Evolutionary conservation across 2,797 vertebrate species (phyloP).

Genomic region (Pterois miles): DNA sequence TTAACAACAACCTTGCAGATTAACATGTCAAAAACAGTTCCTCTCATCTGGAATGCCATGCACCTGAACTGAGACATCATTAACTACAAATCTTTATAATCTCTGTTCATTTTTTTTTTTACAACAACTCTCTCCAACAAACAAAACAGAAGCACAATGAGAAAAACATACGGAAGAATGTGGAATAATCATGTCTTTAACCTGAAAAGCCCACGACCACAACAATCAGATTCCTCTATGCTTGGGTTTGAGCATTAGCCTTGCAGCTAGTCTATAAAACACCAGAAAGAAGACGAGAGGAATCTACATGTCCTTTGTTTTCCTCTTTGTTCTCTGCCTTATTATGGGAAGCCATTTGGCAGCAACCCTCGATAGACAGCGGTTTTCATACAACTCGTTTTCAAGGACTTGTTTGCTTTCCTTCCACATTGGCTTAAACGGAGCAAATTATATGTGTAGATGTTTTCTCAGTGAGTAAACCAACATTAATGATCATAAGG

Average conservation of each 20-base stretch:
- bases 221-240: slow-evolving; percentile 76
- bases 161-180: slow-evolving; percentile 20
- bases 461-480: slow-evolving; percentile 46
- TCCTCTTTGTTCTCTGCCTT: slow-evolving; percentile 70
- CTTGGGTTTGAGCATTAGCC: slow-evolving; percentile 57
- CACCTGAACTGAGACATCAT: not conserved
- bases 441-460: slow-evolving; percentile 36
- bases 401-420: slow-evolving; percentile 30
- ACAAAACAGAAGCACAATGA: slow-evolving; percentile 19
- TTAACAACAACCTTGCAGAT: not conserved
- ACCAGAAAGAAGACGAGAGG: slow-evolving; percentile 57
- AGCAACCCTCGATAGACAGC: slow-evolving; percentile 28
- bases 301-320: slow-evolving; percentile 67
- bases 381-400: slow-evolving; percentile 39
- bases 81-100: not conserved
- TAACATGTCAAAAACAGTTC: not conserved
- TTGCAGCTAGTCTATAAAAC: slow-evolving; percentile 76
- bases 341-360: slow-evolving; percentile 64
- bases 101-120: not conserved
- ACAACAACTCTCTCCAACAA: not conserved
- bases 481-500: slow-evolving; percentile 6
- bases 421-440: slow-evolving; percentile 21
- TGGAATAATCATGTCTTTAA: slow-evolving; percentile 50
- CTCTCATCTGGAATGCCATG: not conserved
- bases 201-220: slow-evolving; percentile 67